Evolutionary conservation across 2,113 vertebrate species (phyloP).

Genomic region (Rhombomys opimus): DNA sequence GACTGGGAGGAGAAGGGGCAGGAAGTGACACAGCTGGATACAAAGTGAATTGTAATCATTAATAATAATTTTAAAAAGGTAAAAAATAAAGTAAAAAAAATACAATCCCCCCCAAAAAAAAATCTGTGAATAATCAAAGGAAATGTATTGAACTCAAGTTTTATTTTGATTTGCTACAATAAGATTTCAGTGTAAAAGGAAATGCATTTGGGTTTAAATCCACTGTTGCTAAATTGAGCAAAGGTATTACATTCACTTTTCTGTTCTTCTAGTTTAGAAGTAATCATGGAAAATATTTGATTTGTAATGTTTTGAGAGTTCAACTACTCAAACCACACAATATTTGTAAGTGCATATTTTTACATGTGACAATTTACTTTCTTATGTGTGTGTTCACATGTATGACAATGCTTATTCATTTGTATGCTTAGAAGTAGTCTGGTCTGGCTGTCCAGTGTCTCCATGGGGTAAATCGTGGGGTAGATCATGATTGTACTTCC

Average conservation of each 20-base stretch:
- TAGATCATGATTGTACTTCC: background rate
- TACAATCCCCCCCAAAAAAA: too few relatives aligned
- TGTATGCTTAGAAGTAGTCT: background rate
- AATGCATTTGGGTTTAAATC: background rate
- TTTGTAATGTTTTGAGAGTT: slow-evolving; percentile 12
- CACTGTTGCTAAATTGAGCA: background rate
- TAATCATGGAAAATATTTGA: background rate
- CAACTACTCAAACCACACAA: background rate
- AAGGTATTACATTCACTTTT: background rate
- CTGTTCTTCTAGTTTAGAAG: background rate
- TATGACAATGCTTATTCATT: background rate
- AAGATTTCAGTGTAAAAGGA: accelerated
- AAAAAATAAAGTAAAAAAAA: too few relatives aligned
- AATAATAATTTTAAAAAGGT: too few relatives aligned
- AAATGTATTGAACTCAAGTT: background rate
- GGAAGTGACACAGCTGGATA: too few relatives aligned
- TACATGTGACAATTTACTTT: background rate
- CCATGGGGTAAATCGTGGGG: too few relatives aligned
- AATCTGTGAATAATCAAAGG: background rate
- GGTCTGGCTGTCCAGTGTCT: background rate
- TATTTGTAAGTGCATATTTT: background rate
- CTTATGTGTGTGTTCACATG: background rate
- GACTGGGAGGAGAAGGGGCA: too few relatives aligned
- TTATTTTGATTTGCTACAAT: background rate
- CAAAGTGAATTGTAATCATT: too few relatives aligned